These are phyloP conservation scores for Galemys pyrenaicus DNA, from an alignment of 2,113 vertebrate genomes.

Conservation along the genomic window DNA sequence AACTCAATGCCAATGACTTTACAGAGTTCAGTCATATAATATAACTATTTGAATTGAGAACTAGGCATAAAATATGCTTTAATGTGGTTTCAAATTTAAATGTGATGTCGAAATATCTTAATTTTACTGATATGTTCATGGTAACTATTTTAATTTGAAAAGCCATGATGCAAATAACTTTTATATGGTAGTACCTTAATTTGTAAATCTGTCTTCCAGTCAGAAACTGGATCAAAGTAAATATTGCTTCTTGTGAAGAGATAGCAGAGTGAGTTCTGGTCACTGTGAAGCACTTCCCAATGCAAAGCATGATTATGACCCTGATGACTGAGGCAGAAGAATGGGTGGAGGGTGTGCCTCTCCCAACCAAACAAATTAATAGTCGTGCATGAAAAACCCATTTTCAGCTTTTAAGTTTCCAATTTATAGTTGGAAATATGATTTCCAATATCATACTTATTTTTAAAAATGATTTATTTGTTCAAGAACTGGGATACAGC, in stretches of 20 bases:
- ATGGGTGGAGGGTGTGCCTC: neutral
- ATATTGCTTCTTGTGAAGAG: neutral
- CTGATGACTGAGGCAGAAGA: neutral
- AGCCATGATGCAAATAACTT: neutral
- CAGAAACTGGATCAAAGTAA: neutral
- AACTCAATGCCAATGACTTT: neutral
- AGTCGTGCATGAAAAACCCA: neutral
- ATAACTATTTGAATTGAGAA: neutral
- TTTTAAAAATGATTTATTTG: too few species aligned
- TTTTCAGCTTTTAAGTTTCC: neutral
- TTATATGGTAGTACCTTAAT: neutral
- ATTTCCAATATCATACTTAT: neutral
- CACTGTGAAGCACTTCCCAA: neutral
- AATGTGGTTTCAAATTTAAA: neutral
- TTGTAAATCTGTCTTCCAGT: neutral
- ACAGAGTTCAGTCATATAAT: neutral
- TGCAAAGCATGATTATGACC: fast-evolving
- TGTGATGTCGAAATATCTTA: neutral
- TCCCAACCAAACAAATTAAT: neutral
- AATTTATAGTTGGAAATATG: neutral
- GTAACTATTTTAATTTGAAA: neutral
- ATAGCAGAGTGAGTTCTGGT: neutral
- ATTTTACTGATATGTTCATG: neutral
- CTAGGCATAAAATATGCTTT: neutral
- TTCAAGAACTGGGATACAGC: too few species aligned